Conservation (phyloP, 2,113 vertebrate species). For the Tyto alba region DNA sequence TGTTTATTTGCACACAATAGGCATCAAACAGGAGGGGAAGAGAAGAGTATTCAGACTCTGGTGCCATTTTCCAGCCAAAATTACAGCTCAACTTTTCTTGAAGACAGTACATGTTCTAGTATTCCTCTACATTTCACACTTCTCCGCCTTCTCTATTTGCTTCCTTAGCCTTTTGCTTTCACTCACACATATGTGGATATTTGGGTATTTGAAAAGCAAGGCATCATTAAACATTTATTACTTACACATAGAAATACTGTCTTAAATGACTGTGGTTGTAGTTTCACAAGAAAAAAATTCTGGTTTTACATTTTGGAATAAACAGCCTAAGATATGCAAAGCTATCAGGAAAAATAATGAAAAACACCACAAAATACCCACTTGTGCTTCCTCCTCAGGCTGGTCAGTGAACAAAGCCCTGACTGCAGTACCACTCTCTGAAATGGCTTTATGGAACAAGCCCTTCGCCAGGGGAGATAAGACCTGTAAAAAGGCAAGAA, state of each 20-base stretch:
- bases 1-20: neutral
- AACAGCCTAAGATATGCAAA: neutral
- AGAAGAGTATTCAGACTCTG: neutral
- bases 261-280: neutral
- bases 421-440: conserved; percentile 72
- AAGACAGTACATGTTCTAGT: neutral
- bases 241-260: neutral
- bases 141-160: neutral
- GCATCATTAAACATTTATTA: neutral
- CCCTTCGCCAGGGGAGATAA: conserved; percentile 77
- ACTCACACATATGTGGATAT: neutral
- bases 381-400: neutral
- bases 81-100: neutral
- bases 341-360: neutral
- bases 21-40: neutral
- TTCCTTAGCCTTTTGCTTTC: neutral
- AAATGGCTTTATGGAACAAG: conserved; percentile 81
- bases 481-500: conserved; percentile 59
- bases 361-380: neutral
- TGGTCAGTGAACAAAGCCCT: neutral
- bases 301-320: neutral
- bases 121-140: neutral
- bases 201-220: neutral
- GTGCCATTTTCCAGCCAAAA: neutral
- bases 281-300: neutral